Evolutionary conservation across 2,888 invertebrate genomes (phyloP), one percentile per base, ranked within the genome.

Genomic region (Parnassius apollo): DNA sequence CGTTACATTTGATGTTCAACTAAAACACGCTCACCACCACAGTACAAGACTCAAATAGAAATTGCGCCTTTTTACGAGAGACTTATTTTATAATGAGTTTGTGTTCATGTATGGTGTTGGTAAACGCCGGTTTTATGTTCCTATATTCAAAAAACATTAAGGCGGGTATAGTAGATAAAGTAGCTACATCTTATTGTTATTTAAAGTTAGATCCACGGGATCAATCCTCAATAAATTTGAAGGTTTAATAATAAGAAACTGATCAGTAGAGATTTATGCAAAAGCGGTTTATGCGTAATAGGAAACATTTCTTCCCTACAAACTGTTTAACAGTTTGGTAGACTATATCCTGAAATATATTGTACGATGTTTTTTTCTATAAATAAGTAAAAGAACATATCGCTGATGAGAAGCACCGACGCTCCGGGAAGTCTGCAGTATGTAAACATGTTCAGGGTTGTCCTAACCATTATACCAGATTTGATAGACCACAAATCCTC

Each of bases 41-140:
- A 52, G 42, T 46, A 25, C 51, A n/a, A 52, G 35, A 52, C 13
- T 53, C 42, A 49, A 10, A 42, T 54, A 60, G 12, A 46, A 54
- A 10, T 54, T 54, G 54, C 12, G 7, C 42, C n/a, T 54, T 10
- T 18, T 22, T 18, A 59, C 25, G 48, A 49, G 42, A 12, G 49
- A 60, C 18, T 18, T 18, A n/a, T 49, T 60, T 60, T 60, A 60
- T 22, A 42, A 48, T 42, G 49, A 48, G 18, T 49, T 42, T 44
- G 49, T 54, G 54, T 60, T 22, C 18, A 18, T 18, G 18, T 9
- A 49, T 55, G 60, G 59, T 59, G 59, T 59, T 35, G 52, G 59
- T 59, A 59, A 59, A 59, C 25, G 45, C 59, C 42, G 54, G 9
- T 52, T 59, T 59, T 59, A 59, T 46, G 59, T 59, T 52, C 59